These are phyloP conservation scores for Augochlora pura DNA, from an alignment of 1,140 invertebrate genomes.

Conservation along the genomic window DNA sequence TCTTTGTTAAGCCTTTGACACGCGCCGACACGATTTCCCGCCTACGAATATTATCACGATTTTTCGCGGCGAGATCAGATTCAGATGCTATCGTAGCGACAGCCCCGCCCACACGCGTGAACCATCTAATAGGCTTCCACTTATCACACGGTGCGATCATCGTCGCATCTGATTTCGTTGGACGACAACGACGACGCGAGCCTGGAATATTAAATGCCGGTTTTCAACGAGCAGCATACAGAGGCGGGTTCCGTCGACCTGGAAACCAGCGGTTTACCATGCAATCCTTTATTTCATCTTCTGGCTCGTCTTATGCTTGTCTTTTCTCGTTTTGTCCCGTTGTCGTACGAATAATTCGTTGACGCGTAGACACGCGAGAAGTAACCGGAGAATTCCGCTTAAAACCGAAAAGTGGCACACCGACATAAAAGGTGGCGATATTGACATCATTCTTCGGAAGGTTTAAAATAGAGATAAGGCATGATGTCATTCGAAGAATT, in stretches of 20 bases:
- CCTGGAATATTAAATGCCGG: slow-evolving; percentile 39
- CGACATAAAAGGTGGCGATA: slow-evolving; percentile 24
- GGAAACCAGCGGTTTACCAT: not conserved
- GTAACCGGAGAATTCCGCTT: not conserved
- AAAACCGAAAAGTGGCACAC: not conserved
- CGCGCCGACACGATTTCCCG: not conserved
- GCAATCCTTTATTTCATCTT: not conserved
- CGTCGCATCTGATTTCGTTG: slow-evolving; percentile 55
- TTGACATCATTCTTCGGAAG: slow-evolving; percentile 22
- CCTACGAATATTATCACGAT: slow-evolving; percentile 14
- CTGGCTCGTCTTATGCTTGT: not conserved
- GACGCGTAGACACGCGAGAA: not conserved
- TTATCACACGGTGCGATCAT: slow-evolving; percentile 46
- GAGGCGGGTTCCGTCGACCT: not conserved
- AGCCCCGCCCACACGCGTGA: slow-evolving; percentile 11
- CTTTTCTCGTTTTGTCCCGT: not conserved
- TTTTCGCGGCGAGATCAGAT: not conserved
- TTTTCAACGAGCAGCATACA: slow-evolving; percentile 8
- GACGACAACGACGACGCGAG: slow-evolving; percentile 25
- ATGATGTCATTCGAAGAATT: slow-evolving; percentile 41
- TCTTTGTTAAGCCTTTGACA: too few species aligned
- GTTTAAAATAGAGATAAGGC: slow-evolving; percentile 26
- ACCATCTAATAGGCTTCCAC: slow-evolving; percentile 45
- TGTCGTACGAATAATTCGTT: not conserved
- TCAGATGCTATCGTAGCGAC: not conserved